Evolutionary conservation across 1,140 invertebrate genomes (phyloP).

Genomic region (Drosophila saltans): DNA sequence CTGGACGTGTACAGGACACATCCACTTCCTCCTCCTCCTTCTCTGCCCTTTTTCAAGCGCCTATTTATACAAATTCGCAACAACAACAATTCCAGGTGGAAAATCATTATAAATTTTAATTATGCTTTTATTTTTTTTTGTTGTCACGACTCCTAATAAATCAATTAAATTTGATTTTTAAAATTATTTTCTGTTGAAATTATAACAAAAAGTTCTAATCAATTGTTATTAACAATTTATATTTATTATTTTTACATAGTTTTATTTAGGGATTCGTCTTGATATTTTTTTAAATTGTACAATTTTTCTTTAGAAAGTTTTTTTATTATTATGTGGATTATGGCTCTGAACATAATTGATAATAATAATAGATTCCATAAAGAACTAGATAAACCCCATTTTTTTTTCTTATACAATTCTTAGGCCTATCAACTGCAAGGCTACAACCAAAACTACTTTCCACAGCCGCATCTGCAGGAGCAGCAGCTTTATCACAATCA

Average conservation of each 20-base stretch:
- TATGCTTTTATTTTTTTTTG: too few species aligned
- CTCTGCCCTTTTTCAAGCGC: constrained; percentile 13
- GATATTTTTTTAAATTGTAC: too few species aligned
- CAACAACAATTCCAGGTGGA: constrained; percentile 53
- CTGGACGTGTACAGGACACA: constrained; percentile 31
- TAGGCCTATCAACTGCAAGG: constrained; percentile 50
- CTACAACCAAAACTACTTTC: constrained; percentile 55
- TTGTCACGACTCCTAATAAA: constrained; percentile 2
- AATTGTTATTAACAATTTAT: too few species aligned
- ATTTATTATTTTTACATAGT: too few species aligned
- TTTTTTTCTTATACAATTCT: neutral
- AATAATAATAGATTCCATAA: too few species aligned
- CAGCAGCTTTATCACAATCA: constrained; percentile 77
- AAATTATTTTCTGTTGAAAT: neutral
- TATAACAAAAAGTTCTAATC: too few species aligned
- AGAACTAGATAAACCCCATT: too few species aligned
- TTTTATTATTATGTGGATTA: too few species aligned
- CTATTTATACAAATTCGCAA: constrained; percentile 41
- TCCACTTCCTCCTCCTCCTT: neutral
- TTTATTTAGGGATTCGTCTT: too few species aligned
- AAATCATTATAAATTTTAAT: constrained; percentile 14
- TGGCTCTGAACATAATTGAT: too few species aligned
- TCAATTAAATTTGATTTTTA: neutral
- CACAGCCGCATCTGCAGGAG: constrained; percentile 65
- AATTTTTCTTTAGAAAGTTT: too few species aligned